A percentile compares a stretch with the other conserved stretches of the same genome.
Evolutionary conservation across 2,113 vertebrate species (phyloP).

Genomic region (Cariama cristata): DNA sequence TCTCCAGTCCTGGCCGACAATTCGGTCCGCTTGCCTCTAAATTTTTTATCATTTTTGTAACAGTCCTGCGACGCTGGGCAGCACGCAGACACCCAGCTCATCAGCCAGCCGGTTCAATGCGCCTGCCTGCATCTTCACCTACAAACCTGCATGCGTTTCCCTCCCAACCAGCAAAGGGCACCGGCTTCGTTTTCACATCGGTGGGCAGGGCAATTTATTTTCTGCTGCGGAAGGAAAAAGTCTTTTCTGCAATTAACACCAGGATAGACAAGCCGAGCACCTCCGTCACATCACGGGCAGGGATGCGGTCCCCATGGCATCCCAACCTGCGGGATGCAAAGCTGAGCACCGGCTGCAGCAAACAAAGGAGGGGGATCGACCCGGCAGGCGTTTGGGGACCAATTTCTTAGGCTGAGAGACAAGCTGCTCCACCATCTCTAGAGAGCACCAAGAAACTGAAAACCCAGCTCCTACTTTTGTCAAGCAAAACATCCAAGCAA

Average conservation of each 20-base stretch:
- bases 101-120: neutral
- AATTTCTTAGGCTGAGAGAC: neutral
- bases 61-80: neutral
- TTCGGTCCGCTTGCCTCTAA: neutral
- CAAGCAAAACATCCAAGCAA: neutral
- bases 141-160: neutral
- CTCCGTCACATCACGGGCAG: constrained; percentile 11
- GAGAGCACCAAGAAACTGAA: neutral
- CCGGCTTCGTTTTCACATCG: neutral
- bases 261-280: neutral
- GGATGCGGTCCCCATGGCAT: neutral
- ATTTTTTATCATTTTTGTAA: neutral
- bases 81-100: neutral
- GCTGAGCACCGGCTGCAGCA: constrained; percentile 18
- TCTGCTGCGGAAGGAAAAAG: neutral
- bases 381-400: neutral
- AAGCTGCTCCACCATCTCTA: neutral
- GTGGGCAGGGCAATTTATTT: neutral
- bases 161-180: neutral
- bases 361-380: constrained; percentile 46
- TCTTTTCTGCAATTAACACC: neutral
- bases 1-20: neutral
- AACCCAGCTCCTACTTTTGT: neutral
- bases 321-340: constrained; percentile 53
- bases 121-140: neutral